phyloP scores from a whole-genome alignment of 2,113 vertebrate species.

The Aptenodytes forsteri region DNA sequence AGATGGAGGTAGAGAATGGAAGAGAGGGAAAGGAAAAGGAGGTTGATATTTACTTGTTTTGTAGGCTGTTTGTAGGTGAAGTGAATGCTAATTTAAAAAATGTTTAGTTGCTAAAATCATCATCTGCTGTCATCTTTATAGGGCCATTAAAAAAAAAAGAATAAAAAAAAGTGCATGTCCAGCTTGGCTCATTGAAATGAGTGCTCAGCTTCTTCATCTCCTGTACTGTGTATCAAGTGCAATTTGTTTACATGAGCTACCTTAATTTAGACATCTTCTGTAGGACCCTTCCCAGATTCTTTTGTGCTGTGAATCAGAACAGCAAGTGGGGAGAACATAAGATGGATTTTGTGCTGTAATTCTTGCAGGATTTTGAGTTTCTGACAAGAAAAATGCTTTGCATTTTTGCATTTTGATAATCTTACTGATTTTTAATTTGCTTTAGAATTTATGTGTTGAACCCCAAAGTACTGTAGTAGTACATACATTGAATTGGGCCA shows the following conservation, averaged over 20 bases:
- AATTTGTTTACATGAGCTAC: not conserved
- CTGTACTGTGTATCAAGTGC: not conserved
- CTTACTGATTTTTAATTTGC: not conserved
- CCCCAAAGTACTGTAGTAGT: not conserved
- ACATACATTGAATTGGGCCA: not conserved
- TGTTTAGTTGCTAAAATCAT: not conserved
- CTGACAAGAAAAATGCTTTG: not conserved
- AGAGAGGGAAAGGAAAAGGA: not conserved
- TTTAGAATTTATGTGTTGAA: not conserved
- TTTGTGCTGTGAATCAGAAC: not conserved
- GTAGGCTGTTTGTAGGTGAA: not conserved
- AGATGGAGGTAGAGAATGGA: not conserved
- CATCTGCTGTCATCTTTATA: not conserved
- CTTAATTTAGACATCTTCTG: not conserved
- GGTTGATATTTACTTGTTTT: not conserved
- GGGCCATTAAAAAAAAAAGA: not conserved
- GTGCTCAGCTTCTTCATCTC: not conserved
- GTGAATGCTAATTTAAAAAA: not conserved
- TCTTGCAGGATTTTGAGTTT: not conserved
- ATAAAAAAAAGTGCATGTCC: not conserved
- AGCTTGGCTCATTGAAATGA: not conserved
- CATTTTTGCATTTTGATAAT: not conserved
- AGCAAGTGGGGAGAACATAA: not conserved
- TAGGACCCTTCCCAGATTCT: not conserved
- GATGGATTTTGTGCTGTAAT: not conserved